Conservation (phyloP, 2,888 invertebrate genomes). For the Coleophora deauratella region DNA sequence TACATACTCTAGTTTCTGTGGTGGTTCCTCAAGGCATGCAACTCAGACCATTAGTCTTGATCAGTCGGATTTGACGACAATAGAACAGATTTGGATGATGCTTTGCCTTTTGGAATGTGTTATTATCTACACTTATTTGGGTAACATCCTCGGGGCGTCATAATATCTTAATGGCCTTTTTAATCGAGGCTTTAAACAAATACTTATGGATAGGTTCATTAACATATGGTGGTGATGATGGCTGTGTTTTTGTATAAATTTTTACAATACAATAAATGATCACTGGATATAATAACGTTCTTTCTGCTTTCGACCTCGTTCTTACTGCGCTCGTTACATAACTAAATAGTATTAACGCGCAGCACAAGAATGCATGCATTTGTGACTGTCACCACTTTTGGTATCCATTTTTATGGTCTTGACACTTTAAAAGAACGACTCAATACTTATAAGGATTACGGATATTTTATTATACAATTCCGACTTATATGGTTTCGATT, state of each 20-base stretch:
- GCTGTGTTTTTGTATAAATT: too few relatives aligned
- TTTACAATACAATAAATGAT: too few relatives aligned
- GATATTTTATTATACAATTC: slow-evolving; percentile 21
- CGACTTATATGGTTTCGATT: slow-evolving; percentile 7
- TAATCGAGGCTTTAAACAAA: too few relatives aligned
- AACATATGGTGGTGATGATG: too few relatives aligned
- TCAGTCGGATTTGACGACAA: slow-evolving; percentile 33
- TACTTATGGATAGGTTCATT: too few relatives aligned
- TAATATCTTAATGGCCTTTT: too few relatives aligned
- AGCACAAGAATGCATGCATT: slow-evolving; percentile 21
- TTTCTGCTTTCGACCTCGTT: too few relatives aligned
- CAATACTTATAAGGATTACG: slow-evolving; percentile 16
- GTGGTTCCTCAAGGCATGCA: background rate
- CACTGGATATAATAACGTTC: too few relatives aligned
- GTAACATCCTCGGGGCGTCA: slow-evolving; percentile 6
- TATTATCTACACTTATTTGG: slow-evolving; percentile 25
- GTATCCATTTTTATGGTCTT: slow-evolving; percentile 16
- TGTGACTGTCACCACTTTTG: slow-evolving; percentile 34
- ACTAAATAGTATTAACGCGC: slow-evolving; percentile 14
- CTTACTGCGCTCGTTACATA: too few relatives aligned
- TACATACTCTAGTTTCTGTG: too few relatives aligned
- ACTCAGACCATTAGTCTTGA: slow-evolving; percentile 36
- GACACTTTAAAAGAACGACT: slow-evolving; percentile 8
- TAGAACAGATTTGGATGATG: slow-evolving; percentile 32
- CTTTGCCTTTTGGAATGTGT: slow-evolving; percentile 23